These are phyloP conservation scores for Tupiocoris notatus DNA, from an alignment of 2,888 invertebrate species.

Conservation along the genomic window DNA sequence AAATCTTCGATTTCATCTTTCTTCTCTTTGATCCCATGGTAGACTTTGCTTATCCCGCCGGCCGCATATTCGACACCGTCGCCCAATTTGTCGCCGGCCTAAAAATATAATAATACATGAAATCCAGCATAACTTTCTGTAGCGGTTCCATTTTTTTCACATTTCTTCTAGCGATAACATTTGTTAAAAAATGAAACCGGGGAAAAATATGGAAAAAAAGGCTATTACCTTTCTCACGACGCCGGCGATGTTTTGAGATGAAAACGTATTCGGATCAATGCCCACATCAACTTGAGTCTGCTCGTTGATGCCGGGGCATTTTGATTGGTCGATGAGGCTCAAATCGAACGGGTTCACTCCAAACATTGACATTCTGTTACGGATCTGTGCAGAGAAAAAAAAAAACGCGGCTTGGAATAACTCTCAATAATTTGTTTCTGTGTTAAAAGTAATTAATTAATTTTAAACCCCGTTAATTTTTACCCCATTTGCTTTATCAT, in stretches of 20 bases:
- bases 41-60: constrained; percentile 68
- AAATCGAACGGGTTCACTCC: constrained; percentile 76
- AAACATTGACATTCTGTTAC: constrained; percentile 62
- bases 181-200: background rate
- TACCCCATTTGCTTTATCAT: too few relatives aligned
- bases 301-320: constrained; percentile 58
- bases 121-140: too few relatives aligned
- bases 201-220: background rate
- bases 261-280: constrained; percentile 74
- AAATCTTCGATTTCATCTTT: constrained; percentile 38
- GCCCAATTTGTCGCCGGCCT: constrained; percentile 65
- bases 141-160: too few relatives aligned
- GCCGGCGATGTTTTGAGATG: constrained; percentile 68
- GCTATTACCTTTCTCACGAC: constrained; percentile 57
- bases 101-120: too few relatives aligned
- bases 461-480: too few relatives aligned
- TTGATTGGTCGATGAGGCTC: constrained; percentile 69
- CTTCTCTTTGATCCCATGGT: constrained; percentile 59
- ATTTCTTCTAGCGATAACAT: too few relatives aligned
- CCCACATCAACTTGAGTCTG: constrained; percentile 62
- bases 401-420: too few relatives aligned
- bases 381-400: constrained; percentile 58
- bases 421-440: too few relatives aligned
- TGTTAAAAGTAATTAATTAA: too few relatives aligned
- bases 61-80: constrained; percentile 71